A percentile compares a stretch with the other conserved stretches of the same genome.
phyloP scores from a whole-genome alignment of 1,140 invertebrate genomes.

The Achroia grisella region DNA sequence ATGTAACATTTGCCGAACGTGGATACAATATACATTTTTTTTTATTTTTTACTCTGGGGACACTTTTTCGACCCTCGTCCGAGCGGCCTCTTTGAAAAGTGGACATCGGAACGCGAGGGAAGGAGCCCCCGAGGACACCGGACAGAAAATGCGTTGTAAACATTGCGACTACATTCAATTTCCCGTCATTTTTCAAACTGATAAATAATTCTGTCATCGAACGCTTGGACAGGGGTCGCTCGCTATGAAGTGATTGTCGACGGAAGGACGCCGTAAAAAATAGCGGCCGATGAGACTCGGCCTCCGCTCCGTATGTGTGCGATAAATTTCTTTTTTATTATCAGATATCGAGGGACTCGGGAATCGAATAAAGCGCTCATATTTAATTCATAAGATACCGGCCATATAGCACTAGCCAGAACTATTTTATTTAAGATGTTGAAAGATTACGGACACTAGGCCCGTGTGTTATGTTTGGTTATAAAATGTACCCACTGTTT shows the following conservation, averaged over 20 bases:
- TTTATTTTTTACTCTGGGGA: slow-evolving; percentile 73
- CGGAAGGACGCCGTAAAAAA: slow-evolving; percentile 66
- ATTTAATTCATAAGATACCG: slow-evolving; percentile 73
- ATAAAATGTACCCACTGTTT: slow-evolving; percentile 7
- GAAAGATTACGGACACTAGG: slow-evolving; percentile 54
- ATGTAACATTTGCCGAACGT: slow-evolving; percentile 48
- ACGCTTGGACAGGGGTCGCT: slow-evolving; percentile 70
- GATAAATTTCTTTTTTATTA: slow-evolving; percentile 74
- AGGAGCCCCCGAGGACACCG: slow-evolving; percentile 67
- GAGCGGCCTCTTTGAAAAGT: slow-evolving; percentile 74
- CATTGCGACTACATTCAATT: slow-evolving; percentile 76
- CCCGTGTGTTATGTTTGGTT: slow-evolving; percentile 12
- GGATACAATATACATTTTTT: slow-evolving; percentile 70
- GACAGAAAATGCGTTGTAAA: slow-evolving; percentile 75
- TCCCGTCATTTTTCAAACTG: slow-evolving; percentile 76
- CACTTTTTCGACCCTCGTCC: slow-evolving; percentile 74
- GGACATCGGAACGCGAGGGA: slow-evolving; percentile 72
- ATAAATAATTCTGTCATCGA: slow-evolving; percentile 75
- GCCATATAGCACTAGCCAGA: slow-evolving; percentile 62
- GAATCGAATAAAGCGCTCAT: slow-evolving; percentile 73
- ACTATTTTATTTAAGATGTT: slow-evolving; percentile 70
- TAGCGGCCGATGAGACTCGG: slow-evolving; percentile 54
- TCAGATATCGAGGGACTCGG: slow-evolving; percentile 72
- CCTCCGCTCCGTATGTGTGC: slow-evolving; percentile 48
- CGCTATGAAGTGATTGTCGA: slow-evolving; percentile 72